Percentiles rank a stretch among this genome's conserved stretches.
These are phyloP conservation scores for Copsychus sechellarum DNA, from an alignment of 2,113 vertebrate species.

Conservation along the genomic window DNA sequence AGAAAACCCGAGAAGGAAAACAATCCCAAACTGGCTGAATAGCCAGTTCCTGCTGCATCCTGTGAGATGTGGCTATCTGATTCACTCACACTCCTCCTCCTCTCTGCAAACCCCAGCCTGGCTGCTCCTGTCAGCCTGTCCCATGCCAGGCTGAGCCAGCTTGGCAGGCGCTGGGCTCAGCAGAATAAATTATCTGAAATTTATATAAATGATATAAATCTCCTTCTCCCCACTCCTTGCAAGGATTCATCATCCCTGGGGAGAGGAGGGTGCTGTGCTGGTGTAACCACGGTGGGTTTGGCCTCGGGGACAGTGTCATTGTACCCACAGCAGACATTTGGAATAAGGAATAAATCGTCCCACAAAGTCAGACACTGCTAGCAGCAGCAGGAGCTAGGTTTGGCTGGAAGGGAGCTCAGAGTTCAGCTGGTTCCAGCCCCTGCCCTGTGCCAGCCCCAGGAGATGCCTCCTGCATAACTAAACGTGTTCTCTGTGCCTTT, in stretches of 20 bases:
- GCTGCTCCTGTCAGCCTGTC: slow-evolving; percentile 24
- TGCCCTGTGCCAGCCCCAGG: neutral
- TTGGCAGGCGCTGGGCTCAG: slow-evolving; percentile 54
- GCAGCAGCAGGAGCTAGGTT: neutral
- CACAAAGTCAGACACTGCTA: neutral
- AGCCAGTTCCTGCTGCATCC: neutral
- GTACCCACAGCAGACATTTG: neutral
- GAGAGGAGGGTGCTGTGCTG: neutral
- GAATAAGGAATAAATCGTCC: neutral
- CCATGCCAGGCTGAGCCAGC: slow-evolving; percentile 30
- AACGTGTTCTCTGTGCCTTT: neutral
- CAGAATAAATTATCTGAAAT: slow-evolving; percentile 45
- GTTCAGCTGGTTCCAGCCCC: neutral
- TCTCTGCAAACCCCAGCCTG: neutral
- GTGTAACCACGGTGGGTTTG: neutral
- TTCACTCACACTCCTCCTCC: neutral
- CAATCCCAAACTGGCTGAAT: neutral
- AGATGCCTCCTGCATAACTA: slow-evolving; percentile 34
- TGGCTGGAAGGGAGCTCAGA: neutral
- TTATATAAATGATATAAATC: too few species aligned
- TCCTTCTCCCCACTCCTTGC: neutral
- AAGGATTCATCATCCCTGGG: neutral
- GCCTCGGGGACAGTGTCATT: neutral
- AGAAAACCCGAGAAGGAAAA: neutral
- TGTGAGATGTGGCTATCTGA: neutral